A percentile compares a stretch with the other conserved stretches of the same genome.
Evolutionary conservation across 2,113 vertebrate genomes (phyloP).

Genomic region (Probosciger aterrimus): DNA sequence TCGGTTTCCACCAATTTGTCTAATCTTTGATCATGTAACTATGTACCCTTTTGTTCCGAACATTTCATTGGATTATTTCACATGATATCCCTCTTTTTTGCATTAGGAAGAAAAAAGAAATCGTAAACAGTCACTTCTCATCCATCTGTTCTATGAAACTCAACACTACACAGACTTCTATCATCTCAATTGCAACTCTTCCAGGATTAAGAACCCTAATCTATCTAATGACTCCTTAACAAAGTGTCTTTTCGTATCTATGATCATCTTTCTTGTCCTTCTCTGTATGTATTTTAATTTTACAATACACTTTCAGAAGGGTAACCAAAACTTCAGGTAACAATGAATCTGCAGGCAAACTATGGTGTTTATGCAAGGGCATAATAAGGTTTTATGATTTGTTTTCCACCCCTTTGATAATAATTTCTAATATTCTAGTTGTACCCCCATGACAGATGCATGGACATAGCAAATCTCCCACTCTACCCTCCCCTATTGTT

Average conservation of each 20-base stretch:
- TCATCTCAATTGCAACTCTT: not conserved
- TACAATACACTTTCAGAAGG: not conserved
- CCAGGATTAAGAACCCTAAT: not conserved
- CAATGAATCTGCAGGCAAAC: not conserved
- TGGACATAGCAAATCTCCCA: not conserved
- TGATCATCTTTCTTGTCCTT: not conserved
- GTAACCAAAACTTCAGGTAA: not conserved
- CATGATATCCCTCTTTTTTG: accelerated
- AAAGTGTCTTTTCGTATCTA: not conserved
- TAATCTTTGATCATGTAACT: not conserved
- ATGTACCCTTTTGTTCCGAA: not conserved
- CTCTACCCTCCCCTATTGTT: not conserved
- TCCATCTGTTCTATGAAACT: not conserved
- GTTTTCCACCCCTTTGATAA: not conserved
- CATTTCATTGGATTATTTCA: not conserved
- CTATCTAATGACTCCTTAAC: not conserved
- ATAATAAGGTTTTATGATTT: not conserved
- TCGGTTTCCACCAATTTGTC: not conserved
- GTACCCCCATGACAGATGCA: not conserved
- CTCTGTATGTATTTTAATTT: not conserved
- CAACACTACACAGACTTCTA: not conserved
- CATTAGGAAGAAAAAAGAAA: not conserved
- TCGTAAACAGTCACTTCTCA: not conserved
- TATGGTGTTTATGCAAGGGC: not conserved
- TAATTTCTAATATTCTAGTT: not conserved